These are phyloP conservation scores for Poicephalus meyeri DNA, from an alignment of 2,113 vertebrate species.

Conservation along the genomic window DNA sequence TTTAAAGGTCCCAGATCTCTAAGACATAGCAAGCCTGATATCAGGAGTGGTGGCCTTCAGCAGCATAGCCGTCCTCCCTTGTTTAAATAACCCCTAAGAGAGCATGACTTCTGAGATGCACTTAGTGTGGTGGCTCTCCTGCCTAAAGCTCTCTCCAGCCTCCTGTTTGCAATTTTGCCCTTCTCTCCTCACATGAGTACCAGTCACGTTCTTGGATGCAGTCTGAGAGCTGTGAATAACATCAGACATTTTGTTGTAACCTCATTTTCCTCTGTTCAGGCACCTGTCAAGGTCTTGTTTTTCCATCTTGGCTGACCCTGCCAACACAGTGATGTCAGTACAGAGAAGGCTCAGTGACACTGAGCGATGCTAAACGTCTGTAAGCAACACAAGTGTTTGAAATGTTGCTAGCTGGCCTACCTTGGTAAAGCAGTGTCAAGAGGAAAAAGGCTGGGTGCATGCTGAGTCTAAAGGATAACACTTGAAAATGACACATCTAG, in stretches of 20 bases:
- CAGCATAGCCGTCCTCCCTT: not conserved
- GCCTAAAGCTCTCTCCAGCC: not conserved
- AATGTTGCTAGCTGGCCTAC: not conserved
- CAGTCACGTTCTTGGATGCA: not conserved
- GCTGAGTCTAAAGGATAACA: not conserved
- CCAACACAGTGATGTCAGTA: not conserved
- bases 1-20: not conserved
- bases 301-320: not conserved
- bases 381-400: not conserved
- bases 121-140: not conserved
- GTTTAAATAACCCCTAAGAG: not conserved
- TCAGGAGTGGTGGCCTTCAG: not conserved
- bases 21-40: not conserved
- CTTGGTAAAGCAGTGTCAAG: not conserved
- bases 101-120: not conserved
- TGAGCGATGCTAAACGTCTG: not conserved
- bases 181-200: not conserved
- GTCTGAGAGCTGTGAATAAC: not conserved
- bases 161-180: not conserved
- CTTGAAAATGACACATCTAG: not conserved
- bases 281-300: not conserved
- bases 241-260: not conserved
- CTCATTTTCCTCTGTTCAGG: not conserved
- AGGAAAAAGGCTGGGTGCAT: not conserved
- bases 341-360: not conserved